These are phyloP conservation scores for Triops cancriformis DNA, from an alignment of 1,140 invertebrate genomes.

Conservation along the genomic window DNA sequence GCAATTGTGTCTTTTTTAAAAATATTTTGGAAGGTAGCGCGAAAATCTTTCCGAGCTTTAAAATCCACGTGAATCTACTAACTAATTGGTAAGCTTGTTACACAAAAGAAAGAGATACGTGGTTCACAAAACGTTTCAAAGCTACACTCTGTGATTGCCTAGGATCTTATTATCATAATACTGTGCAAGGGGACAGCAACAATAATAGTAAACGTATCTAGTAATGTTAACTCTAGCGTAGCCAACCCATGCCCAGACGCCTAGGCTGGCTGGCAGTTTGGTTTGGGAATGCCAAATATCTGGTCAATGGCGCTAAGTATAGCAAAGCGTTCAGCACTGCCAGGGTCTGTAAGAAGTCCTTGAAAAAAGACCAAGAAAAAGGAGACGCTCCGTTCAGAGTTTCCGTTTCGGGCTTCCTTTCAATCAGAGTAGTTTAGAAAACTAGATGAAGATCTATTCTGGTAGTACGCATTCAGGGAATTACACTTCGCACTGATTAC, in stretches of 20 bases:
- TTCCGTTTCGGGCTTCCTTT: neutral
- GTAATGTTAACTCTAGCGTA: no score
- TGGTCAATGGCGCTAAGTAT: slow-evolving; percentile 10
- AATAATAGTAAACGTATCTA: no score
- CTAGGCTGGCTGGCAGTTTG: neutral
- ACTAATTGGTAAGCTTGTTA: neutral
- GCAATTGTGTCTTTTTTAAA: neutral
- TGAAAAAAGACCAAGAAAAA: neutral
- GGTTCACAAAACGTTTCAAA: neutral
- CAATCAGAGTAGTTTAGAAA: no score
- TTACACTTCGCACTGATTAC: no score
- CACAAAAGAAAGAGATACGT: neutral
- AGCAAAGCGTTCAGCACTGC: neutral
- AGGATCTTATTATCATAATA: no score
- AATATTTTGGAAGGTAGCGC: neutral
- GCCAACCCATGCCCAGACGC: neutral
- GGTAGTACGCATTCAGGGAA: no score
- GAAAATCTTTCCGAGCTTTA: neutral
- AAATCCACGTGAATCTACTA: neutral
- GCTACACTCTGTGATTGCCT: no score
- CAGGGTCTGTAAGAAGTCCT: neutral
- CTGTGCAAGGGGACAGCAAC: no score
- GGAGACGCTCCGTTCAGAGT: neutral
- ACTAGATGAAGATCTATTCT: no score
- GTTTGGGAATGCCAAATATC: neutral